A percentile compares a stretch with the other conserved stretches of the same genome.
Evolutionary conservation across 1,140 invertebrate genomes (phyloP).

Genomic region (Bombus superbus): DNA sequence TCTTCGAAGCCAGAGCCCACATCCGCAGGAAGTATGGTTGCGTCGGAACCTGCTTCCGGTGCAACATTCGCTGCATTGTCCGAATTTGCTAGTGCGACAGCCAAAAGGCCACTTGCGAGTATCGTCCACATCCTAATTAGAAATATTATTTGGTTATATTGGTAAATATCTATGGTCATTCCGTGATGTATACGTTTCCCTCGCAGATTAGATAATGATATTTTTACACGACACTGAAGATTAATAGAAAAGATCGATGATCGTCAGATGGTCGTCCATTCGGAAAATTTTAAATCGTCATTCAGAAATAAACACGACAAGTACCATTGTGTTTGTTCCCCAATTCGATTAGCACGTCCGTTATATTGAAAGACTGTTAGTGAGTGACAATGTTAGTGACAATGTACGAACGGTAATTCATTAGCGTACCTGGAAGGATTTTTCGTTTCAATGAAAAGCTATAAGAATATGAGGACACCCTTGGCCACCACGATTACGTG

Average conservation of each 20-base stretch:
- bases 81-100: conserved; percentile 22
- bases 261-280: neutral
- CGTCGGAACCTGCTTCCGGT: neutral
- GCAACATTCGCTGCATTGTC: conserved; percentile 2
- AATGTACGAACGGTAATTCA: neutral
- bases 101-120: conserved; percentile 24
- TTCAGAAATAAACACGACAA: neutral
- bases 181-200: no score
- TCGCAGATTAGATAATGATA: conserved; percentile 13
- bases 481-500: neutral
- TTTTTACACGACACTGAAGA: neutral
- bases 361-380: neutral
- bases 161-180: neutral
- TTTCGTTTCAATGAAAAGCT: neutral
- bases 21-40: neutral
- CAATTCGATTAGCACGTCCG: neutral
- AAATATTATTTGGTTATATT: conserved; percentile 7
- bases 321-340: neutral
- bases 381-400: neutral
- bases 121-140: conserved; percentile 54
- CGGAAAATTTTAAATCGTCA: neutral
- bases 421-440: neutral
- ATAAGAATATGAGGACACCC: no score
- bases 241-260: neutral
- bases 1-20: conserved; percentile 31